A percentile compares a stretch with the other conserved stretches of the same genome.
These are phyloP conservation scores for Pseudomyrmex concolor DNA, from an alignment of 1,140 invertebrate genomes.

Conservation along the genomic window DNA sequence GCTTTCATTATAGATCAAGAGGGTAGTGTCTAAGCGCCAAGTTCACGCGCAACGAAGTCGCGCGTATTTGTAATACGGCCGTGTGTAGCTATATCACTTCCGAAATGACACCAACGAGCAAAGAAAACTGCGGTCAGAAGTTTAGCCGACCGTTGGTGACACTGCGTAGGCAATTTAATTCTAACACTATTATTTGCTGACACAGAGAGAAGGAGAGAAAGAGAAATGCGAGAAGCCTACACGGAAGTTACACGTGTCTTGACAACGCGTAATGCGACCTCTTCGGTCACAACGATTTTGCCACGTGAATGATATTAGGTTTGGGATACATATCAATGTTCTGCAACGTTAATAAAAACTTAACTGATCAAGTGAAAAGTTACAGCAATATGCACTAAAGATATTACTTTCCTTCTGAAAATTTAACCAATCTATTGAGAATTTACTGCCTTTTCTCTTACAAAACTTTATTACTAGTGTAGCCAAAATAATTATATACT, in stretches of 20 bases:
- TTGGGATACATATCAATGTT: background rate
- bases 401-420: background rate
- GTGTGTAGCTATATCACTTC: no score
- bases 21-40: background rate
- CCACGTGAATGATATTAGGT: conserved; percentile 25
- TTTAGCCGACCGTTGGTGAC: conserved; percentile 4
- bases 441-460: background rate
- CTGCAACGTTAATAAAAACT: conserved; percentile 18
- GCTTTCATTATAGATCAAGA: conserved; percentile 16
- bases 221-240: conserved; percentile 59
- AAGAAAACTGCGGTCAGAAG: conserved; percentile 3
- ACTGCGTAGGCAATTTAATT: conserved; percentile 36
- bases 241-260: conserved; percentile 70
- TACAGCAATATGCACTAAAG: background rate
- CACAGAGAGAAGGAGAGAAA: background rate
- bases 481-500: no score
- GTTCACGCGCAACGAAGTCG: no score
- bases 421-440: background rate
- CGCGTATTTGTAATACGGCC: no score
- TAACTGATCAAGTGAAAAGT: background rate
- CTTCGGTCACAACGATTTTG: background rate
- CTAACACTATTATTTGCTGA: conserved; percentile 37
- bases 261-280: conserved; percentile 65
- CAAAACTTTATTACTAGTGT: no score
- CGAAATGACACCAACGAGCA: no score